Percentiles rank a stretch among this genome's conserved stretches.
Conservation (phyloP, 2,113 vertebrate species). For the Casuarius casuarius region DNA sequence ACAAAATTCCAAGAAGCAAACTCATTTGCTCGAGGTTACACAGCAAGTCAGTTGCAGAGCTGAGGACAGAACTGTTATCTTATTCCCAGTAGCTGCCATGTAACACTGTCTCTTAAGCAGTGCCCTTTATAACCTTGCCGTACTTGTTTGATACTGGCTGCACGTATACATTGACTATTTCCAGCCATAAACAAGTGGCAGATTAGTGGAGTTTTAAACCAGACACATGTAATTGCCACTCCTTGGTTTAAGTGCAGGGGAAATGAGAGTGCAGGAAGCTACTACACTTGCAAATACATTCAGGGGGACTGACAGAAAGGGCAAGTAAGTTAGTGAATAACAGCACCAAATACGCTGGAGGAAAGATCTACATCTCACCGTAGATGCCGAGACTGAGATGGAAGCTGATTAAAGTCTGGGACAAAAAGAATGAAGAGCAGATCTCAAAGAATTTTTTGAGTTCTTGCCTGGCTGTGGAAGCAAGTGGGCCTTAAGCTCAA, state of each 20-base stretch:
- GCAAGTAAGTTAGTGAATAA: background rate
- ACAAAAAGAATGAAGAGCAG: background rate
- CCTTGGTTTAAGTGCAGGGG: background rate
- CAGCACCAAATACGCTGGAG: background rate
- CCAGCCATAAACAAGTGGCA: background rate
- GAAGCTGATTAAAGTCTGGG: background rate
- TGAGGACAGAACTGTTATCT: background rate
- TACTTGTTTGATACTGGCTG: background rate
- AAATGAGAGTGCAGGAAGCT: background rate
- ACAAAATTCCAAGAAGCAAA: background rate
- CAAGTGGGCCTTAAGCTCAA: background rate
- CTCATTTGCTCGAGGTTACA: background rate
- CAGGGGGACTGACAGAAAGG: background rate
- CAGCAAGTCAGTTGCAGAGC: background rate
- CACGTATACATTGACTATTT: accelerated
- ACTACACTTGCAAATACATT: background rate
- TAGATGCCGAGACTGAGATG: too few relatives aligned
- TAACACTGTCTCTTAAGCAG: too few relatives aligned
- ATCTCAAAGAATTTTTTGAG: background rate
- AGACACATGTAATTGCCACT: accelerated
- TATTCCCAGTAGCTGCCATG: background rate
- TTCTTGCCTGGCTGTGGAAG: background rate
- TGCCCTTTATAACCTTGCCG: background rate
- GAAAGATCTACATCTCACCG: background rate
- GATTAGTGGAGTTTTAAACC: accelerated